Evolutionary conservation across 2,113 vertebrate genomes (phyloP).

Genomic region (Gobius niger): DNA sequence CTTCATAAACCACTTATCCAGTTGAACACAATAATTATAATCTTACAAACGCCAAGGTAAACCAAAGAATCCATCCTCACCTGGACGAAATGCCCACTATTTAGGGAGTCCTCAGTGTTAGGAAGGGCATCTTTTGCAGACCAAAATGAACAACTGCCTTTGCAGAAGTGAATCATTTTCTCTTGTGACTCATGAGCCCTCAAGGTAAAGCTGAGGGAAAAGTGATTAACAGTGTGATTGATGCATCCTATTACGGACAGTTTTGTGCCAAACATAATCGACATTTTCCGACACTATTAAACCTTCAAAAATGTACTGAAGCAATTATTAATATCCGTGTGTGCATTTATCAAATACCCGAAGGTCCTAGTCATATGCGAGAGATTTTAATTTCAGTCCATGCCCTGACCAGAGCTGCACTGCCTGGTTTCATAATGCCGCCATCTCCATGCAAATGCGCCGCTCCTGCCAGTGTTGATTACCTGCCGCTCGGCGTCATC

Average conservation of each 20-base stretch:
- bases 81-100: too few relatives aligned
- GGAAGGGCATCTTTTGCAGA: slow-evolving; percentile 9
- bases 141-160: neutral
- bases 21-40: too few relatives aligned
- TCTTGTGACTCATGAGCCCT: neutral
- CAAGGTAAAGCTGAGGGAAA: neutral
- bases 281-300: neutral
- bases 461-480: slow-evolving; percentile 52
- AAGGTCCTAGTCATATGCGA: slow-evolving; percentile 14
- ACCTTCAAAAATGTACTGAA: slow-evolving; percentile 11
- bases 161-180: neutral
- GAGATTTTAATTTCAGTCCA: slow-evolving; percentile 42
- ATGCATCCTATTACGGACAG: neutral
- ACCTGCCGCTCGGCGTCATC: slow-evolving; percentile 42
- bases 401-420: slow-evolving; percentile 9
- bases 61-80: too few relatives aligned
- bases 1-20: too few relatives aligned
- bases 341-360: slow-evolving; percentile 17
- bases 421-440: slow-evolving; percentile 44
- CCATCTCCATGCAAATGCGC: slow-evolving; percentile 63
- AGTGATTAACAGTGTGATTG: neutral
- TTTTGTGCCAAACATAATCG: neutral
- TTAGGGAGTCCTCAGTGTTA: too few relatives aligned
- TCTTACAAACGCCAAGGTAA: too few relatives aligned
- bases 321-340: slow-evolving; percentile 10